Conservation (phyloP, 2,888 invertebrate species). For the Troglohyphantes excavatus region DNA sequence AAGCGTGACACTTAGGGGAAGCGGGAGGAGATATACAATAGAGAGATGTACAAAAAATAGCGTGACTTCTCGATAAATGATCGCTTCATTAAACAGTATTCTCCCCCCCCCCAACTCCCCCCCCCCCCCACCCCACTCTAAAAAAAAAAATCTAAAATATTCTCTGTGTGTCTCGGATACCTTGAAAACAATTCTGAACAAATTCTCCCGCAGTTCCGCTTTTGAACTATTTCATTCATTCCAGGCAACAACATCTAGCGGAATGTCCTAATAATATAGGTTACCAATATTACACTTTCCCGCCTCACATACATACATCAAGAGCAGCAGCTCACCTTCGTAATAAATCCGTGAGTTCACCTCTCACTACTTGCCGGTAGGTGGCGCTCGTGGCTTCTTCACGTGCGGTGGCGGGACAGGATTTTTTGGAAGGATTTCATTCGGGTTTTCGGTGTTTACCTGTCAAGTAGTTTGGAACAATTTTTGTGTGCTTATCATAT, state of each 20-base stretch:
- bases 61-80: too few relatives aligned
- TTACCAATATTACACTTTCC: slow-evolving; percentile 60
- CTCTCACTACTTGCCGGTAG: background rate
- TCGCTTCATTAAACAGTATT: too few relatives aligned
- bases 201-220: too few relatives aligned
- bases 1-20: too few relatives aligned
- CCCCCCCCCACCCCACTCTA: too few relatives aligned
- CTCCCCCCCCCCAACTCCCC: too few relatives aligned
- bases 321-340: background rate
- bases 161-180: too few relatives aligned
- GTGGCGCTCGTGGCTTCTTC: slow-evolving; percentile 26
- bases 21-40: too few relatives aligned
- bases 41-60: too few relatives aligned
- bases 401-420: slow-evolving; percentile 32
- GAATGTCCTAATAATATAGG: slow-evolving; percentile 41
- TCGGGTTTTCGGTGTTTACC: slow-evolving; percentile 24
- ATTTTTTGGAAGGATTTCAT: slow-evolving; percentile 25
- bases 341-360: too few relatives aligned
- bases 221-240: slow-evolving; percentile 17
- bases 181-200: too few relatives aligned
- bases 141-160: too few relatives aligned
- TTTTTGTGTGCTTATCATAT: background rate
- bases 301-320: background rate
- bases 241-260: background rate
- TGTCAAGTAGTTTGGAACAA: slow-evolving; percentile 5